Evolutionary conservation across 2,797 vertebrate species (phyloP), one percentile per base, ranked within the genome.

Genomic region (Mormyrops attenuatus): DNA sequence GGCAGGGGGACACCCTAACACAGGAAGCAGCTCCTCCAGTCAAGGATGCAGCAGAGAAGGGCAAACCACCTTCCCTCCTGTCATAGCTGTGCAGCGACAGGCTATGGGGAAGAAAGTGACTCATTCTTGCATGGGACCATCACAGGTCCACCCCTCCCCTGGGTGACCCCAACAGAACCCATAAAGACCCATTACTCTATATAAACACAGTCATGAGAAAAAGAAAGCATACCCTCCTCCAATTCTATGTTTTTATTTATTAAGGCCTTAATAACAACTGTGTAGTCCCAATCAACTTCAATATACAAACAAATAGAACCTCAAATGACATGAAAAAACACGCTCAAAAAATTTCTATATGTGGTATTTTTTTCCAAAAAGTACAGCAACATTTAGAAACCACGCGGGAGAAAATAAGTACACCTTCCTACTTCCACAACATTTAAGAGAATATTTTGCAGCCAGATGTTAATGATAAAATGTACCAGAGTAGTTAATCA

Each of bases 1-100:
- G 95, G 87, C 95, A 95, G 13, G 96, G 94, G 30, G 97, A 97
- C 95, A 96, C 94, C 0, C 90, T 94, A 90, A 91, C 95, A 87
- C 94, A 95, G 89, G 95, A 93, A 90, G 93, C 94, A 3, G 91
- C 91, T 13, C 94, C 94, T 49, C 93, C 92, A 5, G 84, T 87
- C 7, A 92, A 93, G 87, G 94, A 95, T 82, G 95, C 94, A 77
- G 95, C 95, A 85, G 95, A 95, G 57, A 94, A 95, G 30, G 94
- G 95, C 22, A 93, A 94, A 0, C 93, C 26, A 0, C 93, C 26
- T 5, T 50, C 50, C 50, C 34, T 2, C 20, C 52, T 26, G 52
- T 82, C 69, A 11, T 82, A 89, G 73, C 50, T 13, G 11, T 52
- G 7, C 17, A 57, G 66, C 53, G 49, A n/a, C 49, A 41, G 22